Base-by-base conservation (phyloP, 2,797 vertebrate genomes). In the Pangasius mekongensis region DNA sequence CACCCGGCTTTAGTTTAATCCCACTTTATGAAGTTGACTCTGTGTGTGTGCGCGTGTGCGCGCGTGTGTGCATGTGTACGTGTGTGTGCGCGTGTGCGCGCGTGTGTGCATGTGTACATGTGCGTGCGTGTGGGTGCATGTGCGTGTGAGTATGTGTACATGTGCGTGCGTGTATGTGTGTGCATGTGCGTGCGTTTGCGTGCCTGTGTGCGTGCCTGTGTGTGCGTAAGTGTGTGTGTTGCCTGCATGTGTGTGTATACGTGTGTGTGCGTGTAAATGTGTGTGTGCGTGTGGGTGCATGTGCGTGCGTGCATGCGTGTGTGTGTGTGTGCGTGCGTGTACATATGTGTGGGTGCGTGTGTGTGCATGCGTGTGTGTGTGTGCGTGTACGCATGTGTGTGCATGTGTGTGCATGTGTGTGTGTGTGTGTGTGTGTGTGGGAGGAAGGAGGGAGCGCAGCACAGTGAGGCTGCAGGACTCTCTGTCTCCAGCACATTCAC, bases 1-100 rank as follows among this genome's bases (percentile, higher is more conserved):
- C 85, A 88, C 84, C 52, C 90, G 78, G 91, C 91, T 90, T 92
- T 90, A 91, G 93, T 93, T 92, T 94, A 93, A 94, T 94, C 92
- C 89, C 64, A 78, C 88, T 94, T 93, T 93, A 91, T 92, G 88
- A 93, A 92, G 90, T 91, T 92, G 91, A 90, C 90, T 90, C 69
- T 56, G 3, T 77, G 84, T 84, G 83, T 39, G 85, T 76, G 83
- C 47, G 73, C 62, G 82, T 47, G 81, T 67, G 58, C 22, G 62
- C 78, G 69, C 78, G 58, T 67, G 54, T 77, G 69, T 83, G 47
- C 78, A 78, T 39, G 62, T 30, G 69, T 73, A 52, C 62, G 83
- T 6, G 84, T 24, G 39, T 13, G 64, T 54, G 24, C 30, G 24
- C 16, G 83, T 43, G 36, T 20, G 49, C 20, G 52, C 30, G 82